phyloP scores from a whole-genome alignment of 2,888 invertebrate genomes.

The Scaptomyza polygonia region DNA sequence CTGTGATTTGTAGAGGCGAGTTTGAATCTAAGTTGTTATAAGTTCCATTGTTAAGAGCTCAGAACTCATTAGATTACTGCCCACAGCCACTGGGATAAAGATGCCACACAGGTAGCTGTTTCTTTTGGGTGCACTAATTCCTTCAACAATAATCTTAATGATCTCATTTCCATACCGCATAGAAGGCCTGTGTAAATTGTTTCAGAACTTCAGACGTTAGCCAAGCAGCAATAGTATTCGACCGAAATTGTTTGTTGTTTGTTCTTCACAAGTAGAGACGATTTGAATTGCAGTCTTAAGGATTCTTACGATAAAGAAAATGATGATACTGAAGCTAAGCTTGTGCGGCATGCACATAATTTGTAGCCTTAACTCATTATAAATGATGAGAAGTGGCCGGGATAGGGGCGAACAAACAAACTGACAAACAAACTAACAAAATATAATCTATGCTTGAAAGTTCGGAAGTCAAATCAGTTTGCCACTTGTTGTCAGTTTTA shows the following conservation, averaged over 20 bases:
- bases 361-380: slow-evolving; percentile 56
- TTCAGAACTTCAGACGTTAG: slow-evolving; percentile 32
- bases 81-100: slow-evolving; percentile 22
- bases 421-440: slow-evolving; percentile 9
- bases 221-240: neutral
- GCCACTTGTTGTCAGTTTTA: slow-evolving; percentile 54
- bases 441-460: slow-evolving; percentile 50
- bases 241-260: slow-evolving; percentile 7
- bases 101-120: slow-evolving; percentile 33
- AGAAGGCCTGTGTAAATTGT: slow-evolving; percentile 26
- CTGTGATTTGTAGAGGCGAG: slow-evolving; percentile 24
- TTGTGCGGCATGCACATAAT: slow-evolving; percentile 69
- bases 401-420: slow-evolving; percentile 12
- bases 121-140: slow-evolving; percentile 5
- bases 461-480: slow-evolving; percentile 69
- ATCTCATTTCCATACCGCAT: neutral
- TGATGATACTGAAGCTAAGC: slow-evolving; percentile 47
- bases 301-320: no score
- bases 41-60: neutral
- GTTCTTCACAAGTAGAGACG: slow-evolving; percentile 27
- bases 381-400: slow-evolving; percentile 7
- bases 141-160: slow-evolving; percentile 5
- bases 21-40: neutral
- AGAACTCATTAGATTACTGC: slow-evolving; percentile 33
- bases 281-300: no score